Base-by-base conservation (phyloP, 1,140 invertebrate genomes). In the Zaprionus gabonicus region DNA sequence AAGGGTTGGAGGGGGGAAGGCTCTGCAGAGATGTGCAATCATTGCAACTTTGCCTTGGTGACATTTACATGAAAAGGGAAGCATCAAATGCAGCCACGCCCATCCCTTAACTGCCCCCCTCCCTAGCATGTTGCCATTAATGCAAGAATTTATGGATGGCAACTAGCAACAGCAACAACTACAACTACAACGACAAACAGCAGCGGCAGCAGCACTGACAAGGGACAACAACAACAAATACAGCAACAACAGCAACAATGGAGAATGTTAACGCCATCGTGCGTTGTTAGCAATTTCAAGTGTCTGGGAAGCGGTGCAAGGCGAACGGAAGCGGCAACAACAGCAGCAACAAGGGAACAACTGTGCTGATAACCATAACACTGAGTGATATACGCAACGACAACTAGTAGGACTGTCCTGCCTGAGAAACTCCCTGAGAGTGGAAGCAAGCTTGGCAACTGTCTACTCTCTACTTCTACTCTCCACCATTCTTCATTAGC, bases 361-460 rank as follows among this genome's bases (percentile, higher is more conserved):
- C 83, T 84, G 71, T 78, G 81, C 84, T 90, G 84, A 88, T 88
- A 88, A 90, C 85, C 81, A 88, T 88, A 88, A 84, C 85, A 84
- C 74, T 88, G 84, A 88, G 85, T 90, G 85, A 88, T 90, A 88
- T 88, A 90, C 81, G 71, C 62, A 58, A 46, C 3, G 44, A 63
- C 58, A 59, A 44, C 73, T 59, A 65, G 44, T 4, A 13, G 46
- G 46, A 76, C 56, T 65, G 23, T 4, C 1, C 0, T 13, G 23
- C 66, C 6, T 69, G 72, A 63, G 25, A 20, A 70, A 23, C 1
- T 4, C 12, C 27, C 46, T 41, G 20, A n/a, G 7, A 34, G 7
- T 4, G 1, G 49, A 36, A 71, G 17, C 27, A 2, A 41, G 1
- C 2, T 51, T 13, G 4, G 46, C 46, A 17, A 20, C 17, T 55